Percentiles rank a stretch among this genome's conserved stretches.
These are phyloP conservation scores for Mormoops blainvillei DNA, from an alignment of 2,113 vertebrate genomes.

Conservation along the genomic window DNA sequence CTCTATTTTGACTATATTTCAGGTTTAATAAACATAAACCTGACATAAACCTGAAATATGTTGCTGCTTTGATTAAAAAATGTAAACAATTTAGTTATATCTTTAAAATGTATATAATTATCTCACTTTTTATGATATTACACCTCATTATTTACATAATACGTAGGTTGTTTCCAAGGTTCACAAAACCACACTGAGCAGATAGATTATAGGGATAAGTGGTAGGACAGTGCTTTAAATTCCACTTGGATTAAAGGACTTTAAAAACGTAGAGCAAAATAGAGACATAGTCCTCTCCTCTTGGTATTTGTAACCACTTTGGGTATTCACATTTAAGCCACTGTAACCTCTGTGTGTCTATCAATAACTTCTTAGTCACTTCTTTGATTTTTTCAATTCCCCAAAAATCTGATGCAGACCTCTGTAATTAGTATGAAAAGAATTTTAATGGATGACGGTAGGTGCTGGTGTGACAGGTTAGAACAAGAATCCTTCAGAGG, in stretches of 20 bases:
- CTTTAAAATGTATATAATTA: conserved; percentile 74
- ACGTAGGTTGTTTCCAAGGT: conserved; percentile 65
- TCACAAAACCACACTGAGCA: conserved; percentile 50
- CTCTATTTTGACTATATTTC: conserved; percentile 78
- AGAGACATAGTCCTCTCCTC: conserved; percentile 21
- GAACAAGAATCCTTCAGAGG: background rate
- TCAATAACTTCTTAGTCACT: conserved; percentile 30
- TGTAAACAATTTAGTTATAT: conserved; percentile 70
- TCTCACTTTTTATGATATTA: conserved; percentile 71
- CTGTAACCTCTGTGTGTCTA: background rate
- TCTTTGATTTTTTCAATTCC: conserved; percentile 33
- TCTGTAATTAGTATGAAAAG: conserved; percentile 28
- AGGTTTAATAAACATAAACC: too few relatives aligned
- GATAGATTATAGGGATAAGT: conserved; percentile 58
- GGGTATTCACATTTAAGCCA: conserved; percentile 22
- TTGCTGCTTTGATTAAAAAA: conserved; percentile 76
- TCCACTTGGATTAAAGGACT: conserved; percentile 64
- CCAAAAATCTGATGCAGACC: background rate
- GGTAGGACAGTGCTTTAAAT: conserved; percentile 63
- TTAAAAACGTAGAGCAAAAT: conserved; percentile 9
- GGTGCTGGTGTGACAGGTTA: background rate
- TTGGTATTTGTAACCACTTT: conserved; percentile 18
- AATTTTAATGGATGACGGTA: conserved; percentile 11
- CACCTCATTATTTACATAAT: conserved; percentile 76
- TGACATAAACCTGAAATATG: conserved; percentile 71